A percentile compares a stretch with the other conserved stretches of the same genome.
phyloP scores from a whole-genome alignment of 1,140 invertebrate species.

The Tetramorium alpestre region DNA sequence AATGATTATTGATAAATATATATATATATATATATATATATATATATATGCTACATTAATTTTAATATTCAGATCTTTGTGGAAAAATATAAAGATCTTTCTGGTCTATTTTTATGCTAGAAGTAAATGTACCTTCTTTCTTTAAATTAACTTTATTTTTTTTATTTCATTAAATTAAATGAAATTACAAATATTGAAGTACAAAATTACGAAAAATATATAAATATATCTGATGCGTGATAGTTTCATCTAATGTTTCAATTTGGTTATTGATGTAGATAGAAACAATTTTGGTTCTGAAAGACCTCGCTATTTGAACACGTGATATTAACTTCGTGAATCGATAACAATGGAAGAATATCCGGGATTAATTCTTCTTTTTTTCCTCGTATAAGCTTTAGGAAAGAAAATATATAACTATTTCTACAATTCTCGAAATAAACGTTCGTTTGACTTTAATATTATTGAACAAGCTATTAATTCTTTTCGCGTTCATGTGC shows the following conservation, averaged over 20 bases:
- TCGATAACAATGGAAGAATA: not conserved
- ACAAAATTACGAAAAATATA: not conserved
- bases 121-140: not conserved
- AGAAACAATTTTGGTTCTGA: not conserved
- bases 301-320: not conserved
- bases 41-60: not conserved
- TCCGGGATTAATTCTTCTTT: not conserved
- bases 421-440: not conserved
- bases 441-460: not conserved
- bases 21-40: no score
- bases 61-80: not conserved
- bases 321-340: not conserved
- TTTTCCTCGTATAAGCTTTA: not conserved
- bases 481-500: not conserved
- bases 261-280: not conserved
- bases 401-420: not conserved
- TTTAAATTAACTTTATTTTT: not conserved
- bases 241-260: not conserved
- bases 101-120: not conserved
- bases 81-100: not conserved
- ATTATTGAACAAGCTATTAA: not conserved
- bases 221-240: not conserved
- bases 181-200: no score
- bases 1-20: not conserved
- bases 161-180: no score